Evolutionary conservation across 2,888 invertebrate genomes (phyloP), one percentile per base, ranked within the genome.

Genomic region (Callinectes sapidus): DNA sequence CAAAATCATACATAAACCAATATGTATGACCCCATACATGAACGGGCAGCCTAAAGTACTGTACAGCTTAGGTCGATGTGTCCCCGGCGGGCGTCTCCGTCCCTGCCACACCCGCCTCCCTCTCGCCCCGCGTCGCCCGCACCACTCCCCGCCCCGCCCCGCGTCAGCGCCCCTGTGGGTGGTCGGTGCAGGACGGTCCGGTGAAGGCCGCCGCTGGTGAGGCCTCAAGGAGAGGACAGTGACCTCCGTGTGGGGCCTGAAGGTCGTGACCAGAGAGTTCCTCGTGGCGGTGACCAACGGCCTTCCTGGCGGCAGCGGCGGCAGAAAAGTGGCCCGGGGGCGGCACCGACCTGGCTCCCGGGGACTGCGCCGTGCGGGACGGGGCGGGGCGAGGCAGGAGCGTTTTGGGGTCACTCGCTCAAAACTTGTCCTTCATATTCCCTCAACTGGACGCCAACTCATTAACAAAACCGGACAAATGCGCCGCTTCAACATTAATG

Each of bases 21-120:
- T 92, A 92, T 92, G 92, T 90, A 92, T 92, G 92, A 92, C 71
- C 90, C 90, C 92, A 92, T 90, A 90, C 77, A 92, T 88, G 66
- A 92, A 88, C 90, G 90, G 88, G 87, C 88, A 92, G 90, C 88
- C 90, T 90, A 92, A 71, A 88, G 35, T 92, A 92, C 90, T 92
- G 92, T 92, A 92, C 92, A 92, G 89, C 85, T 61, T 89, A 89
- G 81, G 89, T 89, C 89, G 89, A 92, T 81, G 89, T 81, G 89
- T 61, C 55, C 89, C 87, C 35, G 61, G 48, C 42, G 66, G 54
- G 54, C 87, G 55, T 66, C 54, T 54, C 42, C 42, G 71, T 42
- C 86, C 66, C 71, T 71, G 88, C 35, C 88, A 86, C 91, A 28
- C 88, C 89, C 89, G 42, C 39, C 54, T 42, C 35, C 81, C 87